Conservation (phyloP, 1,140 invertebrate species). For the Heliothis virescens region DNA sequence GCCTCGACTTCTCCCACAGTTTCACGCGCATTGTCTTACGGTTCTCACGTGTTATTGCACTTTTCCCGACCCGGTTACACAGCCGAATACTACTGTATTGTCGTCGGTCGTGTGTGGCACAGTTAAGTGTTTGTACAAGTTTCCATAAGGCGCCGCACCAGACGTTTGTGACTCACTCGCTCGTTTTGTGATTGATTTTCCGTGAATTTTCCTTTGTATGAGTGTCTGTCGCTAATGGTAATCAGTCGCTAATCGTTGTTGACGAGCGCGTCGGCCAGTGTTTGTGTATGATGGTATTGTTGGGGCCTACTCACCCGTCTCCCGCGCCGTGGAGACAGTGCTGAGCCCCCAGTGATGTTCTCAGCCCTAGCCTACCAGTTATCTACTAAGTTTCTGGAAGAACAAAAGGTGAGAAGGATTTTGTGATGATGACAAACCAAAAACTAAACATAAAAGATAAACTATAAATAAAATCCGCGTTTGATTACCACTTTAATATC, state of each 20-base stretch:
- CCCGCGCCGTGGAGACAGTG: conserved; percentile 61
- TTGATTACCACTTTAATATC: neutral
- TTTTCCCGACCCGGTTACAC: conserved; percentile 53
- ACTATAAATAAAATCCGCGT: neutral
- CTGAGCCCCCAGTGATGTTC: conserved; percentile 73
- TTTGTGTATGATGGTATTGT: conserved; percentile 59
- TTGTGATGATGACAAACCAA: neutral
- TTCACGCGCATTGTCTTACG: conserved; percentile 79
- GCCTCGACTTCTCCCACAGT: conserved; percentile 84
- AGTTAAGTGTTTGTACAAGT: conserved; percentile 44
- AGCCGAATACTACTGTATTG: conserved; percentile 24
- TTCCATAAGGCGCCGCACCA: conserved; percentile 44
- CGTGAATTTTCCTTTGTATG: conserved; percentile 48
- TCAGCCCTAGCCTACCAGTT: conserved; percentile 78
- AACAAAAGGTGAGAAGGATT: conserved; percentile 66
- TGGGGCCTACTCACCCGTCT: conserved; percentile 51
- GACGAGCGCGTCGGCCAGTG: conserved; percentile 5
- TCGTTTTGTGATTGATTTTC: conserved; percentile 61
- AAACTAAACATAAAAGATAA: neutral
- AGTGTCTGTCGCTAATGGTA: conserved; percentile 24
- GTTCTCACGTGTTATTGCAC: conserved; percentile 76
- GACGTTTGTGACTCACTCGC: conserved; percentile 57
- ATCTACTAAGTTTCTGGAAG: conserved; percentile 77
- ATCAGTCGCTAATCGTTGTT: neutral
- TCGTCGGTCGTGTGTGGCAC: conserved; percentile 18